Percentiles rank a stretch among this genome's conserved stretches.
Evolutionary conservation across 2,113 vertebrate species (phyloP).

Genomic region (Machaerirhynchus nigripectus): DNA sequence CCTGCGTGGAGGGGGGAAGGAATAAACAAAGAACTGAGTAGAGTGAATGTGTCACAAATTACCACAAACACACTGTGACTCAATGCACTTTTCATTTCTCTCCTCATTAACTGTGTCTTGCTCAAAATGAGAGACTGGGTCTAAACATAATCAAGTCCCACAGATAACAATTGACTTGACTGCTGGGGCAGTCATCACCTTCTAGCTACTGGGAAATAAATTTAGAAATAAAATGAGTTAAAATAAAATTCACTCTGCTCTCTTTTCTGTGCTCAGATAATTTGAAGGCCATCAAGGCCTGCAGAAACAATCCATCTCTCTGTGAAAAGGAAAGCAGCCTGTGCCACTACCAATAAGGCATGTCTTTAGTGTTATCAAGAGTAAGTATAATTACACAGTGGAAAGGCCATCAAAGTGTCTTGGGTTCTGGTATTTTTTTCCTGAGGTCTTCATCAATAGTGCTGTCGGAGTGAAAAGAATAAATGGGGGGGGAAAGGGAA

Average conservation of each 20-base stretch:
- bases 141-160: conserved; percentile 80
- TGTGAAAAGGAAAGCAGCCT: conserved; percentile 68
- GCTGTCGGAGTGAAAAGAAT: conserved; percentile 61
- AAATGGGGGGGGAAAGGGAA: background rate
- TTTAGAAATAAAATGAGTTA: conserved; percentile 83
- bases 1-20: conserved; percentile 51
- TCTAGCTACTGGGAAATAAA: conserved; percentile 75
- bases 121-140: conserved; percentile 76
- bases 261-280: conserved; percentile 75
- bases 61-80: conserved; percentile 80
- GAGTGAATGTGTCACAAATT: conserved; percentile 80
- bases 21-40: conserved; percentile 76
- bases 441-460: conserved; percentile 75
- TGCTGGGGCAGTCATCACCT: conserved; percentile 74
- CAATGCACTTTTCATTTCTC: conserved; percentile 79
- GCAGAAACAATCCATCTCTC: conserved; percentile 75
- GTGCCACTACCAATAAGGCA: conserved; percentile 69
- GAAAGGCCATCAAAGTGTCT: conserved; percentile 70
- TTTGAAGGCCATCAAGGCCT: conserved; percentile 75
- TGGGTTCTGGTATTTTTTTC: conserved; percentile 57
- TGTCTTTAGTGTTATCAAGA: conserved; percentile 71
- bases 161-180: conserved; percentile 80
- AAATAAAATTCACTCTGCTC: conserved; percentile 79
- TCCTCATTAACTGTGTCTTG: conserved; percentile 83
- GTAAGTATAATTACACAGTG: conserved; percentile 73